A percentile compares a stretch with the other conserved stretches of the same genome.
Evolutionary conservation across 2,797 vertebrate genomes (phyloP).

Genomic region (Vultur gryphus): DNA sequence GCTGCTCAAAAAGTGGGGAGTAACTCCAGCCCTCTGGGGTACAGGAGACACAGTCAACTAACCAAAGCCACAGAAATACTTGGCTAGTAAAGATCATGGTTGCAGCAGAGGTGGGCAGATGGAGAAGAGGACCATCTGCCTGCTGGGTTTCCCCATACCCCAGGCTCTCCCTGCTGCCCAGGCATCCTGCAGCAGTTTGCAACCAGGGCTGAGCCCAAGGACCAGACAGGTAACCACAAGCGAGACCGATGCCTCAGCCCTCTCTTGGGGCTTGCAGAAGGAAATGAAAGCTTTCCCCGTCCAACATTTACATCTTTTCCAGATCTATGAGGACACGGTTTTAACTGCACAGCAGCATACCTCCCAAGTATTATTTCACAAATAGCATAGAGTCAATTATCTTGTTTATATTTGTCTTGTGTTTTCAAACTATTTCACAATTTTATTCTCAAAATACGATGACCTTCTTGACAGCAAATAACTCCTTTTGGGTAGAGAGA

Average conservation of each 20-base stretch:
- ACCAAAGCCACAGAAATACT: background rate
- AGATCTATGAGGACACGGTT: background rate
- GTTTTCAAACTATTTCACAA: background rate
- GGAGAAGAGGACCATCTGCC: background rate
- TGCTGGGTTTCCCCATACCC: background rate
- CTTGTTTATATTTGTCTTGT: background rate
- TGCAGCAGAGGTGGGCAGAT: background rate
- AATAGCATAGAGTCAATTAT: background rate
- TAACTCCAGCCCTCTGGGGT: background rate
- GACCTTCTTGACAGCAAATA: background rate
- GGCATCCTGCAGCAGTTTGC: background rate
- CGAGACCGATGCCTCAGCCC: background rate
- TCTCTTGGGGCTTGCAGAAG: background rate
- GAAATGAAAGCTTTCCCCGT: background rate
- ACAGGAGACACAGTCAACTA: background rate
- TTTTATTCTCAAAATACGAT: background rate
- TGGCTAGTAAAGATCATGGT: background rate
- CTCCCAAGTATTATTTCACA: background rate
- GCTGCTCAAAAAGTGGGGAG: background rate
- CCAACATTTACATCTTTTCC: background rate
- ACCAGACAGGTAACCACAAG: background rate
- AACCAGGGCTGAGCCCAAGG: background rate
- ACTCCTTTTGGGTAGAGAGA: background rate
- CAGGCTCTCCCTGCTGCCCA: background rate
- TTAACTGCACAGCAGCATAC: background rate